phyloP scores from a whole-genome alignment of 2,888 invertebrate species.

The Microctonus brassicae region DNA sequence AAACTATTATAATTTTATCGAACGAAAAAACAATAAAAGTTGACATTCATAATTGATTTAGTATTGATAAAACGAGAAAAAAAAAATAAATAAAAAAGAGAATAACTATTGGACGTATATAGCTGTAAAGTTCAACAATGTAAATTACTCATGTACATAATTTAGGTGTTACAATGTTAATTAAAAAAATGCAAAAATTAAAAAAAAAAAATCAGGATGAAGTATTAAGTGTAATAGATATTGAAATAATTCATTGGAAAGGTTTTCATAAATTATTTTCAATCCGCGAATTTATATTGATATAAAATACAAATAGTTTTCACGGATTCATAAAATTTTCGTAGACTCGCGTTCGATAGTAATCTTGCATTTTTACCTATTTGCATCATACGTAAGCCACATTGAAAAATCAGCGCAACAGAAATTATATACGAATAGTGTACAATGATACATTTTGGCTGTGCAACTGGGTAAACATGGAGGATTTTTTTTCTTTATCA shows the following conservation, averaged over 20 bases:
- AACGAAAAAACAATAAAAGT: constrained; percentile 41
- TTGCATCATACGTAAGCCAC: constrained; percentile 26
- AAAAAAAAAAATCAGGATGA: constrained; percentile 10
- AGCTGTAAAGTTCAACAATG: constrained; percentile 57
- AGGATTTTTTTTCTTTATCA: constrained; percentile 19
- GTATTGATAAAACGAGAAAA: constrained; percentile 46
- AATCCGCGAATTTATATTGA: not conserved
- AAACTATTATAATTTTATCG: constrained; percentile 62
- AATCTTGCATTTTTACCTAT: constrained; percentile 41
- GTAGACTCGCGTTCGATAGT: constrained; percentile 41
- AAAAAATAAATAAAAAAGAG: constrained; percentile 40
- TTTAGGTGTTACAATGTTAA: constrained; percentile 49
- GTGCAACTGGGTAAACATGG: constrained; percentile 42
- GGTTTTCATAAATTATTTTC: not conserved
- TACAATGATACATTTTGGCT: constrained; percentile 41
- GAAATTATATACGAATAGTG: constrained; percentile 18
- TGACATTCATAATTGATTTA: constrained; percentile 38
- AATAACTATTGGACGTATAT: constrained; percentile 41
- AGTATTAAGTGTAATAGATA: constrained; percentile 23
- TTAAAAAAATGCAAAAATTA: constrained; percentile 24
- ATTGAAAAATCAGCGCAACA: constrained; percentile 19
- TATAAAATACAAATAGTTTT: constrained; percentile 10
- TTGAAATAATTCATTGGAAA: constrained; percentile 14
- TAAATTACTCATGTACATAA: constrained; percentile 63
- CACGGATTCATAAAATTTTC: constrained; percentile 7